Percentiles rank a stretch among this genome's conserved stretches.
Evolutionary conservation across 2,888 invertebrate species (phyloP).

Genomic region (Steinernema carpocapsae): DNA sequence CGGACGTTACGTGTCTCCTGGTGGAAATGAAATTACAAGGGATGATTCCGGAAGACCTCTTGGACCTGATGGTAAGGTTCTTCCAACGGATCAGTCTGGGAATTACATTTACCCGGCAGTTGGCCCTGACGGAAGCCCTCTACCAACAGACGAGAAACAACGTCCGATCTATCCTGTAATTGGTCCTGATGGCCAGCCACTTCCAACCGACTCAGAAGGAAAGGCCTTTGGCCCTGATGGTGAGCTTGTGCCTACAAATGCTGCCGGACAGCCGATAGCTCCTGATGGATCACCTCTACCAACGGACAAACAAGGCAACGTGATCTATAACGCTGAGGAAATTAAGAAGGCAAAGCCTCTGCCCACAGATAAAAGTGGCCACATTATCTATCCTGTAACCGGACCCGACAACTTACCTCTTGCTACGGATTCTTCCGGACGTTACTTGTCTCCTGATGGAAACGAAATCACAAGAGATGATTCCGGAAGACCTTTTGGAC

Average conservation of each 20-base stretch:
- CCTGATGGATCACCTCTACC: conserved; percentile 47
- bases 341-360: conserved; percentile 37
- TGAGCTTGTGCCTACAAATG: conserved; percentile 42
- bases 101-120: too few species aligned
- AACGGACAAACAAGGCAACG: conserved; percentile 44
- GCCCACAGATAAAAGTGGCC: conserved; percentile 43
- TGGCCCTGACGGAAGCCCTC: conserved; percentile 35
- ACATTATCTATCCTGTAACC: conserved; percentile 43
- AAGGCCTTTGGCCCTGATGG: conserved; percentile 46
- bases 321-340: conserved; percentile 31
- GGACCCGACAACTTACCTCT: conserved; percentile 37
- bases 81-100: conserved; percentile 31
- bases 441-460: conserved; percentile 40
- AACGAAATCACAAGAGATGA: conserved; percentile 45
- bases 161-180: conserved; percentile 36
- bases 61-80: not conserved
- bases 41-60: conserved; percentile 44
- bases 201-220: conserved; percentile 46
- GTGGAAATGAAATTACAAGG: conserved; percentile 48
- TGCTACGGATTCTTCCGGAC: conserved; percentile 48
- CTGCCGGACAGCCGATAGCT: conserved; percentile 41
- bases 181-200: conserved; percentile 40
- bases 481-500: conserved; percentile 42
- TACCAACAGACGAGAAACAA: not conserved
- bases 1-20: conserved; percentile 38